Base-by-base conservation (phyloP, 2,113 vertebrate species). In the Xiphophorus couchianus region DNA sequence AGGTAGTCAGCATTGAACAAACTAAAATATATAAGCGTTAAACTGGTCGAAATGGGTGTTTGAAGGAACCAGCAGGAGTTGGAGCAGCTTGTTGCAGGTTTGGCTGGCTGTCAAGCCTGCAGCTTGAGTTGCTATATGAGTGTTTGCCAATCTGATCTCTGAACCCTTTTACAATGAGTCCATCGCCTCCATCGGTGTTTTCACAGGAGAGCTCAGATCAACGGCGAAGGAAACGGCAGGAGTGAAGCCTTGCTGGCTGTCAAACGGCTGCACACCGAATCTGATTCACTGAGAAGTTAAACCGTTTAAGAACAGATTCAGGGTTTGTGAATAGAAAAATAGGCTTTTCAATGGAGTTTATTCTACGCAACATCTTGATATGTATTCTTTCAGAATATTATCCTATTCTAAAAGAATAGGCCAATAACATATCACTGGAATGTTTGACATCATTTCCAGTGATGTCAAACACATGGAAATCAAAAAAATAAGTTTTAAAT, bases 61-160 rank as follows among this genome's bases (percentile, higher is more conserved):
- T 54, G 15, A 54, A 54, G 48, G 6, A 54, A 54, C 48, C 17
- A 22, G 48, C 48, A 25, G 58, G 0, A 42, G 58, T 35, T 12
- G 31, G 1, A 27, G 27, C 37, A 58, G 62, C 80, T 61, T 69
- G 78, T 65, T 51, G 7, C 68, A 29, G 67, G 62, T 68, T 84
- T 81, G 74, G 65, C 84, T 58, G 30, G 14, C 48, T 30, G 64
- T 65, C 77, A 5, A 77, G 69, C 72, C 48, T 71, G 58, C 12
- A 69, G 72, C 77, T 90, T 84, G 33, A 69, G 85, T 84, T 89
- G 69, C 85, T 54, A 35, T 67, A 85, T 88, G 85, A 80, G 74
- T 76, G 84, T 84, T 80, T 69, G 63, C 78, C 72, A 77, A 84
- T 77, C 77, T 66, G 76, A 83, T 78, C 69, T 65, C 30, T 76